Percentiles rank a stretch among this genome's conserved stretches.
Evolutionary conservation across 1,140 invertebrate species (phyloP).

Genomic region (Philaenus spumarius): DNA sequence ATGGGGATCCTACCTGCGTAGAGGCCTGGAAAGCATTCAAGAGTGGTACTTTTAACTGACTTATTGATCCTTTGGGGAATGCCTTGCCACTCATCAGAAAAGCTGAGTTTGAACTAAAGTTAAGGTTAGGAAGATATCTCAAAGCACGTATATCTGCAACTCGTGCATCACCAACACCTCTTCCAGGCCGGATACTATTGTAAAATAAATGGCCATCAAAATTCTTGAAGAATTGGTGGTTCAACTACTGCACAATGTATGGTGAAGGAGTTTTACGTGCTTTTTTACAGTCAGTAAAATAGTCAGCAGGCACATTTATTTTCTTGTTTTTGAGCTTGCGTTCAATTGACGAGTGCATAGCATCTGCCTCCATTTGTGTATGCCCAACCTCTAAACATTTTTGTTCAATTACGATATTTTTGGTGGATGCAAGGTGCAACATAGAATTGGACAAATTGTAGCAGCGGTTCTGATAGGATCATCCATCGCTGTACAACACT

Average conservation of each 20-base stretch:
- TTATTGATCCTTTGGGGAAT: constrained; percentile 6
- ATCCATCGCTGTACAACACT: constrained; percentile 35
- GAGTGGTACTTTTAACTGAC: not conserved
- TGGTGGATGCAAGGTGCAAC: constrained; percentile 27
- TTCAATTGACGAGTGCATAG: constrained; percentile 33
- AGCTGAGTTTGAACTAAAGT: constrained; percentile 23
- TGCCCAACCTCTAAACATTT: constrained; percentile 40
- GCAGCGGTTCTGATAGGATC: constrained; percentile 36
- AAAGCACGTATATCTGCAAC: constrained; percentile 21
- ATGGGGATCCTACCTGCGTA: constrained; percentile 11
- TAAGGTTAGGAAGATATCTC: constrained; percentile 22
- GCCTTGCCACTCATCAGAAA: constrained; percentile 6
- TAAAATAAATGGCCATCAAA: constrained; percentile 16
- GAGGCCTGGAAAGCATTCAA: not conserved
- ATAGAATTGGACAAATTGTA: constrained; percentile 34
- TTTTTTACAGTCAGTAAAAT: constrained; percentile 11
- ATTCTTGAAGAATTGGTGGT: constrained; percentile 17
- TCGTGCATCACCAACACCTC: constrained; percentile 15
- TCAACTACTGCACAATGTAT: constrained; percentile 20
- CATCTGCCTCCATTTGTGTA: constrained; percentile 41
- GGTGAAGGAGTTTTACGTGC: constrained; percentile 15
- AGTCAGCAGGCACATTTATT: constrained; percentile 25
- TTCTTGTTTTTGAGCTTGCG: constrained; percentile 10
- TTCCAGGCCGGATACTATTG: constrained; percentile 18
- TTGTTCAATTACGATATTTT: constrained; percentile 29